phyloP scores from a whole-genome alignment of 2,888 invertebrate genomes.

The Lobophora halterata region DNA sequence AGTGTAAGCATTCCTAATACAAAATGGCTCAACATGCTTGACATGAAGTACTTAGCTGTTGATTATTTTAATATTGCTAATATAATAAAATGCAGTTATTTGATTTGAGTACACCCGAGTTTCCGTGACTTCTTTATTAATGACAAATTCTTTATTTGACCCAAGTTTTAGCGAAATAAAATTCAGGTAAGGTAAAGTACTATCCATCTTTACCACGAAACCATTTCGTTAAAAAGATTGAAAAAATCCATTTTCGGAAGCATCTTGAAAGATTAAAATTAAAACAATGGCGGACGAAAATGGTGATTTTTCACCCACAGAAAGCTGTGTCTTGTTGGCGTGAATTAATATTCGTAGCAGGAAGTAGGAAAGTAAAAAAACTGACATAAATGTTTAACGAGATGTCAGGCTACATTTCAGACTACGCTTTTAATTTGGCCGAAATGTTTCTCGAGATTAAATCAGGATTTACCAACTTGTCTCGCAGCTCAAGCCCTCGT shows the following conservation, averaged over 20 bases:
- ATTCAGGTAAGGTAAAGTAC: no score
- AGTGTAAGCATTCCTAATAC: no score
- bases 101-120: no score
- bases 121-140: no score
- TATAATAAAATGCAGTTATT: no score
- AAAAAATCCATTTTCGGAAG: conserved; percentile 6
- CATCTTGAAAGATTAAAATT: conserved; percentile 16
- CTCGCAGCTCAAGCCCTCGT: conserved; percentile 1
- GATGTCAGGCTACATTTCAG: conserved; percentile 8
- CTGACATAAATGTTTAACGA: conserved; percentile 14
- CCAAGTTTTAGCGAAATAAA: no score
- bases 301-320: conserved; percentile 16
- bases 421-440: conserved; percentile 14
- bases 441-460: conserved; percentile 5
- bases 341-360: conserved; percentile 19
- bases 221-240: conserved; percentile 16
- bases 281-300: conserved; percentile 20
- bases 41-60: no score
- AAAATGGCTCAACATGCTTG: no score
- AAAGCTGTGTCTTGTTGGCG: conserved; percentile 3
- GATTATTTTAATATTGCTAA: no score
- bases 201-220: conserved; percentile 2
- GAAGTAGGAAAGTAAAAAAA: conserved; percentile 13
- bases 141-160: no score
- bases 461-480: conserved; percentile 7